Percentiles rank a stretch among this genome's conserved stretches.
These are phyloP conservation scores for Calameuta filiformis DNA, from an alignment of 2,888 invertebrate species.

Conservation along the genomic window DNA sequence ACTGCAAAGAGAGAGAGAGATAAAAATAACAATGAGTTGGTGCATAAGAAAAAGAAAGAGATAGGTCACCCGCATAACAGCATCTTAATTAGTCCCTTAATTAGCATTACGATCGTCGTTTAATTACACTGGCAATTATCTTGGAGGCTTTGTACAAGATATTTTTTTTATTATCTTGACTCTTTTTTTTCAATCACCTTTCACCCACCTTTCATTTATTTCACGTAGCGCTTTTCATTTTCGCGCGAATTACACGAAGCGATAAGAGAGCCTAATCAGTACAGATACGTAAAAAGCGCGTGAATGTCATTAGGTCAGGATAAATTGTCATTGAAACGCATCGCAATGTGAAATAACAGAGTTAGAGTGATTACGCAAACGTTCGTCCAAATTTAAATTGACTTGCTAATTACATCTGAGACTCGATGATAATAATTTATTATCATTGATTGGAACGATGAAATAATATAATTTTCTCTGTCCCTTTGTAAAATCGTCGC, in stretches of 20 bases:
- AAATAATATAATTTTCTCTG: no score
- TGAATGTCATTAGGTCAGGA: no score
- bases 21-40: slow-evolving; percentile 19
- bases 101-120: slow-evolving; percentile 29
- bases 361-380: no score
- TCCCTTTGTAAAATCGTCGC: no score
- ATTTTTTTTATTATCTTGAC: slow-evolving; percentile 21
- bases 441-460: no score
- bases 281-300: no score
- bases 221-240: slow-evolving; percentile 19
- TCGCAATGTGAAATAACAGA: no score
- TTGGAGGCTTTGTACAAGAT: background rate
- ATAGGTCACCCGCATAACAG: slow-evolving; percentile 26
- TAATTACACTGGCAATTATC: slow-evolving; percentile 29
- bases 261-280: background rate
- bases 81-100: slow-evolving; percentile 30
- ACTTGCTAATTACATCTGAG: no score
- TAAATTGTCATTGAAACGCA: no score
- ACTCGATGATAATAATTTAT: no score
- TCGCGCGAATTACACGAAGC: slow-evolving; percentile 19
- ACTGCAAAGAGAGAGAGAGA: slow-evolving; percentile 1
- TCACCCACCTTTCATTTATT: slow-evolving; percentile 8
- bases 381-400: no score
- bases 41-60: slow-evolving; percentile 17
- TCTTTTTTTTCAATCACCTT: slow-evolving; percentile 12